Evolutionary conservation across 2,797 vertebrate genomes (phyloP).

Genomic region (Gouania willdenowi): DNA sequence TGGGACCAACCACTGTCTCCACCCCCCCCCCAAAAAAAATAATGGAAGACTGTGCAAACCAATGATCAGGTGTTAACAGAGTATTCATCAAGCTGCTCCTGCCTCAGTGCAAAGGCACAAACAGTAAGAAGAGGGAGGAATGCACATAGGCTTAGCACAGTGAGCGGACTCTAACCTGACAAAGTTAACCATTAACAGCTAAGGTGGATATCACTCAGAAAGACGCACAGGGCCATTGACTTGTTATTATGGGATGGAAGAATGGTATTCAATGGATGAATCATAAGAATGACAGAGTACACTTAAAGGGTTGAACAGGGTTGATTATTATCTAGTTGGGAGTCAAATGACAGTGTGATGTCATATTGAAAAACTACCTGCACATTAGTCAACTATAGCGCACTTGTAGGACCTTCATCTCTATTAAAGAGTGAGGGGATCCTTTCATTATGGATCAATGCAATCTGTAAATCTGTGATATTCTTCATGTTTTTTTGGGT

Average conservation of each 20-base stretch:
- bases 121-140: constrained; percentile 13
- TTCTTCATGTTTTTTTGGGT: constrained; percentile 14
- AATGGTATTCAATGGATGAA: not conserved
- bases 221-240: constrained; percentile 30
- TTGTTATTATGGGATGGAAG: constrained; percentile 24
- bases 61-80: too few relatives aligned
- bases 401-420: too few relatives aligned
- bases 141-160: constrained; percentile 23
- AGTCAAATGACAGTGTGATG: not conserved
- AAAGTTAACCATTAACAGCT: constrained; percentile 73
- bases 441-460: too few relatives aligned
- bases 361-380: too few relatives aligned
- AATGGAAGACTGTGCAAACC: constrained; percentile 2
- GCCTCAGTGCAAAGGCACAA: not conserved
- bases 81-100: constrained; percentile 13
- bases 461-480: not conserved
- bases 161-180: constrained; percentile 67
- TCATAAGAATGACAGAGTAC: constrained; percentile 2
- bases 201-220: constrained; percentile 19
- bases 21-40: not conserved
- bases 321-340: not conserved
- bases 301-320: not conserved
- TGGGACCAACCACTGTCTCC: constrained; percentile 1
- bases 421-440: too few relatives aligned
- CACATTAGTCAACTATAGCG: too few relatives aligned